Evolutionary conservation across 2,113 vertebrate genomes (phyloP).

Genomic region (Hassar affinis): DNA sequence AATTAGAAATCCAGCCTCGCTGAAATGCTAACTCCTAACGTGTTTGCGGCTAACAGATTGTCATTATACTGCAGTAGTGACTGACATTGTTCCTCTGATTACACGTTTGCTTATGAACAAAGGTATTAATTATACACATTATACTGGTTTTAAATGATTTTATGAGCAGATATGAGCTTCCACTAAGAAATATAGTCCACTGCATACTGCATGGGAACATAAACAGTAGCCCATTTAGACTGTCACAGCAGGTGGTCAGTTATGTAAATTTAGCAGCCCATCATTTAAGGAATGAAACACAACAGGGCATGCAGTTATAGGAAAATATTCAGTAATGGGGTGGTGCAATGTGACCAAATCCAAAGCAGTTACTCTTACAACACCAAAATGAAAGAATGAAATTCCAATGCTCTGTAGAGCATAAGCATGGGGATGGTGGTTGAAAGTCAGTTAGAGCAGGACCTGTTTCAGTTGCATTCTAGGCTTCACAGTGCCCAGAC

Average conservation of each 20-base stretch:
- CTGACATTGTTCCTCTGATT: slow-evolving; percentile 8
- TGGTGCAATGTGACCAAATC: background rate
- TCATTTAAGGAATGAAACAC: background rate
- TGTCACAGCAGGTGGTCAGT: background rate
- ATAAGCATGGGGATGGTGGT: no score
- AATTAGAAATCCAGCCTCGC: slow-evolving; percentile 60
- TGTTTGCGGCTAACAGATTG: background rate
- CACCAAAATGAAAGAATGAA: no score
- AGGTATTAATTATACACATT: slow-evolving; percentile 5
- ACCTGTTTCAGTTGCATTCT: no score
- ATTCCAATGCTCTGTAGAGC: no score
- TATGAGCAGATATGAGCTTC: background rate
- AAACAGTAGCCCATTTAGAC: background rate
- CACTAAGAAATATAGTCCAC: background rate
- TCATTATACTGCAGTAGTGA: background rate
- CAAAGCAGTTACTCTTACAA: background rate
- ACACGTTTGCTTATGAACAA: background rate
- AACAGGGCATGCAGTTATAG: background rate
- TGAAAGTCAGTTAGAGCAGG: no score
- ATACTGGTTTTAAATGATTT: slow-evolving; percentile 10
- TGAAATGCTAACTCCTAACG: slow-evolving; percentile 26
- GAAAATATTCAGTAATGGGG: background rate
- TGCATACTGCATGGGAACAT: background rate
- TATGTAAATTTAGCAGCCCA: background rate
- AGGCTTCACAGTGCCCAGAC: no score